Base-by-base conservation (phyloP, 2,113 vertebrate genomes). In the Cochlearius cochlearius region DNA sequence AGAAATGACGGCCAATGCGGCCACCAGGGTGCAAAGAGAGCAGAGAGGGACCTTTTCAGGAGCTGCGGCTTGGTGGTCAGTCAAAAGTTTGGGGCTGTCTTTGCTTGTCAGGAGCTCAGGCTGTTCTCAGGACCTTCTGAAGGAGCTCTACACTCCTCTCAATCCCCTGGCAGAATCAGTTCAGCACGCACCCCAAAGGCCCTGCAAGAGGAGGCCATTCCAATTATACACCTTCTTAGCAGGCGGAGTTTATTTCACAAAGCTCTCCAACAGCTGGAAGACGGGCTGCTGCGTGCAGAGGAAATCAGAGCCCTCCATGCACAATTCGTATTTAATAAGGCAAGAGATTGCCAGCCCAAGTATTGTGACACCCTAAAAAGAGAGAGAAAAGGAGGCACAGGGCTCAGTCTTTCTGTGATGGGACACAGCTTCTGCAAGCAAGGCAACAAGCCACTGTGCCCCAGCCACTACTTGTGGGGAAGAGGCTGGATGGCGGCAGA, bases 281-380 rank as follows among this genome's bases (percentile, higher is more conserved):
- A 47, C 20, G 10, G 19, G 10, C 47, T 21, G 21, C 47, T 21
- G 20, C 11, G 47, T 21, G 11, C 11, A 20, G 19, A 47, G 47
- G 47, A 47, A 19, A 47, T 17, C 8, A 19, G 45, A 97, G 80
- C 83, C 96, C 47, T 98, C 98, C 15, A 98, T 14, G 12, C 98
- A 97, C 41, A 98, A 52, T 53, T 97, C 98, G 89, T 98, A 97
- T 95, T 98, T 98, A 14, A 94, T 97, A 67, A 99, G 98, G 47
- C 98, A 98, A 72, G 99, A 99, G 53, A 97, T 98, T 32, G 98
- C 99, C 71, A 99, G 93, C 49, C 98, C 98, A 56, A 97, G 87
- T 73, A 99, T 97, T 19, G 96, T 96, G 75, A 98, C 98, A 14
- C 98, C 98, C 98, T 99, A 36, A 71, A 95, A 97, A 29, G 7